phyloP scores from a whole-genome alignment of 2,888 invertebrate genomes.

The Lordiphosa andalusiaca region DNA sequence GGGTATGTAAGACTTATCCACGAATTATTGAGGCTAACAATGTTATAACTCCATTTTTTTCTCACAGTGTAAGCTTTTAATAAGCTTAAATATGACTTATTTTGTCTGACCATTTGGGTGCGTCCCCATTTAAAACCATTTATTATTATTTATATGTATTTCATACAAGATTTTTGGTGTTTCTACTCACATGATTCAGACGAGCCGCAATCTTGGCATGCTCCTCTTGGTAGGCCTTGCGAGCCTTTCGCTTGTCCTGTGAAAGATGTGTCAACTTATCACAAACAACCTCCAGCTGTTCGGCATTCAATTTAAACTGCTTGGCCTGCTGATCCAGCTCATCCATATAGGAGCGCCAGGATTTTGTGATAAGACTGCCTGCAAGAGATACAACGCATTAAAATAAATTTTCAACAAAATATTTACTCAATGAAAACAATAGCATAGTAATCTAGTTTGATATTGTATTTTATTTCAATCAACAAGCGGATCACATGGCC shows the following conservation, averaged over 20 bases:
- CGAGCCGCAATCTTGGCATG: conserved; percentile 90
- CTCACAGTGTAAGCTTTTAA: conserved; percentile 1
- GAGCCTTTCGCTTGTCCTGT: conserved; percentile 91
- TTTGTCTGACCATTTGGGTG: conserved; percentile 8
- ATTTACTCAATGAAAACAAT: too few relatives aligned
- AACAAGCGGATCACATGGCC: too few relatives aligned
- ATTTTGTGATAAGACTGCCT: conserved; percentile 85
- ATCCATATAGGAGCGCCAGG: conserved; percentile 93
- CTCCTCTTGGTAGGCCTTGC: conserved; percentile 94
- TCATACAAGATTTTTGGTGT: conserved; percentile 11
- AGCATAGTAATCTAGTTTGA: too few relatives aligned
- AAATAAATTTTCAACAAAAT: background rate
- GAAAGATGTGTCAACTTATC: conserved; percentile 90
- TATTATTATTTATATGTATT: conserved; percentile 13
- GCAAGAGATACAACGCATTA: conserved; percentile 21
- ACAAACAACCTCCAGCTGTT: conserved; percentile 90
- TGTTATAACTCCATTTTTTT: background rate
- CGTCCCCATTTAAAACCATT: background rate
- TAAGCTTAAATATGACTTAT: conserved; percentile 7
- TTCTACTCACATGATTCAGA: conserved; percentile 86
- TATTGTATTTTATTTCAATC: too few relatives aligned
- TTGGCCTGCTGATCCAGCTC: conserved; percentile 93
- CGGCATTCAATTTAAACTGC: conserved; percentile 91
- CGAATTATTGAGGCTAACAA: too few relatives aligned
- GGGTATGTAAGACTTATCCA: too few relatives aligned